Base-by-base conservation (phyloP, 2,797 vertebrate genomes). In the Cheirogaleus major region DNA sequence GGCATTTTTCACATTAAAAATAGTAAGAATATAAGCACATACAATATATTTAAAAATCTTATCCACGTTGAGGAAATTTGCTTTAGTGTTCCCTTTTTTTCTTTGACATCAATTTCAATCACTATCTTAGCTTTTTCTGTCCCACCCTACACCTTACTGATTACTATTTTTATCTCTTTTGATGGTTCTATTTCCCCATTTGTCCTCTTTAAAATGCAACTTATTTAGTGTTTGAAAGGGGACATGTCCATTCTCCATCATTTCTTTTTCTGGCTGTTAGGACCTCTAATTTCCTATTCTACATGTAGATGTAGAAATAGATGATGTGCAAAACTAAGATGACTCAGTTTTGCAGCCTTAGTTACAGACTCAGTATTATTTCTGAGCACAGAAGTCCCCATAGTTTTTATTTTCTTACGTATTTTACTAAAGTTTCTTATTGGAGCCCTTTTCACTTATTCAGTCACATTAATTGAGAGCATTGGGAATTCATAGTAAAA, bases 141-240 rank as follows among this genome's bases (percentile, higher is more conserved):
- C 9, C 22, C 22, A 72, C 5, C 15, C 7, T 10, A 11, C 6
- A 6, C 5, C 14, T 45, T 59, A 57, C 48, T 90, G 89, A 91
- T 96, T 18, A 83, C 25, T 87, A 38, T 75, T 95, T 95, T 94
- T 97, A 90, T 89, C 41, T 93, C 65, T 12, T 96, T 84, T 92
- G 88, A 75, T 87, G 35, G 25, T 69, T 96, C 73, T 81, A 20
- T 94, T 93, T 96, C 13, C 32, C 15, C 48, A 61, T 93, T 93
- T 96, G n/a, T 97, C 70, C 84, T 91, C 91, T 91, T 95, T 84
- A 94, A 94, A 76, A 89, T 67, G 35, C 50, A 93, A 78, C 59
- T 89, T 69, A 55, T 10, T 95, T 76, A 61, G 52, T 55, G 57
- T 93, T 96, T 94, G 41, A 79, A 93, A 89, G 83, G 41, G 22